Conservation (phyloP, 1,140 invertebrate genomes). For the Zaprionus inermis region DNA sequence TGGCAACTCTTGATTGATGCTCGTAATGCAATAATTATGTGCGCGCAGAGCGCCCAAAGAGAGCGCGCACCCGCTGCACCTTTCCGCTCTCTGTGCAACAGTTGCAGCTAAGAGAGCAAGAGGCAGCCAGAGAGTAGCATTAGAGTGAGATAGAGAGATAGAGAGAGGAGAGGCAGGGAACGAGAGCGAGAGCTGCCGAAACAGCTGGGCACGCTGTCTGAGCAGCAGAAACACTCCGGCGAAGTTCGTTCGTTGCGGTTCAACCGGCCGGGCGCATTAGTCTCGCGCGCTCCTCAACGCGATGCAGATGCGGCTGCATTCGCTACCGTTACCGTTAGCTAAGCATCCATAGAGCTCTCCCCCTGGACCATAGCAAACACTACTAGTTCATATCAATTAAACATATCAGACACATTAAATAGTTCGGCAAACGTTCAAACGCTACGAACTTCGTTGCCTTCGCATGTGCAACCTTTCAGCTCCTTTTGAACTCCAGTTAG, state of each 20-base stretch:
- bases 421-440: neutral
- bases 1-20: conserved; percentile 20
- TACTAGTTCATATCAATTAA: conserved; percentile 4
- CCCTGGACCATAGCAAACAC: neutral
- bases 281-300: conserved; percentile 72
- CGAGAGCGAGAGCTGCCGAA: conserved; percentile 18
- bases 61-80: conserved; percentile 29
- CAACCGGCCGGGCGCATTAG: conserved; percentile 67
- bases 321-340: conserved; percentile 11
- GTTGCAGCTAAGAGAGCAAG: conserved; percentile 59
- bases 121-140: neutral
- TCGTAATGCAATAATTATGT: conserved; percentile 69
- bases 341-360: neutral
- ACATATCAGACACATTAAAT: neutral
- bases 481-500: neutral
- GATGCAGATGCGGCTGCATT: conserved; percentile 42
- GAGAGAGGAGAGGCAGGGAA: conserved; percentile 20
- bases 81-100: conserved; percentile 27
- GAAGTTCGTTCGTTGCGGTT: conserved; percentile 50
- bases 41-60: conserved; percentile 22
- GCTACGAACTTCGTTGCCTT: neutral
- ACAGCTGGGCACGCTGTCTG: conserved; percentile 29
- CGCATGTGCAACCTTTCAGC: neutral
- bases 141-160: conserved; percentile 13
- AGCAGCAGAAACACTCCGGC: conserved; percentile 35